Evolutionary conservation across 2,888 invertebrate species (phyloP), one percentile per base, ranked within the genome.

Genomic region (Heliconius ethilla): DNA sequence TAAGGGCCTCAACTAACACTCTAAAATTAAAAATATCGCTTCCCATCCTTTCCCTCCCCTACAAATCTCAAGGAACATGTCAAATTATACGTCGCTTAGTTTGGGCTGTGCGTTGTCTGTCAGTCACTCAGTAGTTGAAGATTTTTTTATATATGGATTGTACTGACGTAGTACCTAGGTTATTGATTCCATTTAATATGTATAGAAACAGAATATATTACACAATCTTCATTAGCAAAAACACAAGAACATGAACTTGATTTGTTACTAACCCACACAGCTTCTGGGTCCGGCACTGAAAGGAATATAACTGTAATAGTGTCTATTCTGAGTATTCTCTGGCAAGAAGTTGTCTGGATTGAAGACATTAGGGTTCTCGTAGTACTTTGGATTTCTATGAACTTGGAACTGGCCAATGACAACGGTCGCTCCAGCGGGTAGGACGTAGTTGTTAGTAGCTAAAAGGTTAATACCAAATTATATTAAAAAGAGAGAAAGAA

Each of bases 211-310:
- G 7, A 59, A 59, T 59, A 59, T n/a, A 3, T 10, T n/a, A n/a
- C n/a, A 51, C 18, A 51, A 7, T 51, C 0, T 45, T 10, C 59
- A 59, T 59, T n/a, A 59, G n/a, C 18, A 18, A 51, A 0, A 33
- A 33, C n/a, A 33, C 33, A 33, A 33, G 0, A 55, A 9, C 55
- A 22, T 55, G 0, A 22, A n/a, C 4, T 77, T 15, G 18, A 18
- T 51, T 37, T 76, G 51, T 9, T 3, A 77, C 95, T 91, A 85
- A 96, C 96, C 97, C 33, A 97, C 97, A 87, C 97, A 97, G 84
- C 97, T 97, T 81, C 97, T 95, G 1, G 97, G 97, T 40, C 97
- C 97, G 70, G 97, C 97, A 80, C 97, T 97, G 93, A 97, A 97
- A 0, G 97, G 97, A 76, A 97, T 96, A 86, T 96, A 97, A 80